Conservation (phyloP, 2,797 vertebrate genomes). For the Sebastes taczanowskii region DNA sequence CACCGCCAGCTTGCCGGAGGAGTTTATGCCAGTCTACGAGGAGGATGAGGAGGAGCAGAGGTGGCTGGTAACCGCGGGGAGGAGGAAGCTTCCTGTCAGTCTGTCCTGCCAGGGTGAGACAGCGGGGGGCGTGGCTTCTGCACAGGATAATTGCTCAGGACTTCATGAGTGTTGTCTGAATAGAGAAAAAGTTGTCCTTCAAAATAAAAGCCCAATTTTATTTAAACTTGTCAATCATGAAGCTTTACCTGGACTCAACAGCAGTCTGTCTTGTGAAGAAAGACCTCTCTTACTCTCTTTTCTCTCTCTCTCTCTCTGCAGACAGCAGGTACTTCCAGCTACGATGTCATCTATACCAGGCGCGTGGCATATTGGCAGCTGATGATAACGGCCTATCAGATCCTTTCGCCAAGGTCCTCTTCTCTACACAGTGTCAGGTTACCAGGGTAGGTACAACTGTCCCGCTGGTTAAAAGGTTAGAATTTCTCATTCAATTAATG, state of each 20-base stretch:
- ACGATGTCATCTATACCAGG: constrained; percentile 93
- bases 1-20: constrained; percentile 83
- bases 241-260: not conserved
- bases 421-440: constrained; percentile 91
- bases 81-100: constrained; percentile 75
- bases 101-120: constrained; percentile 88
- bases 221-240: not conserved
- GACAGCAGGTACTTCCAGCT: constrained; percentile 94
- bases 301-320: constrained; percentile 45
- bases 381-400: constrained; percentile 93
- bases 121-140: not conserved
- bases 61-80: constrained; percentile 32
- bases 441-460: constrained; percentile 78
- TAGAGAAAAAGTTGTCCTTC: not conserved
- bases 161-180: not conserved
- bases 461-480: not conserved
- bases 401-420: constrained; percentile 90
- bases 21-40: constrained; percentile 85
- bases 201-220: not conserved
- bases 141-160: not conserved
- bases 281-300: not conserved
- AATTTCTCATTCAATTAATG: not conserved
- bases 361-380: constrained; percentile 89
- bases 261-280: not conserved
- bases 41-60: constrained; percentile 47